phyloP scores from a whole-genome alignment of 2,888 invertebrate species.

The Malthinus seriepunctatus region DNA sequence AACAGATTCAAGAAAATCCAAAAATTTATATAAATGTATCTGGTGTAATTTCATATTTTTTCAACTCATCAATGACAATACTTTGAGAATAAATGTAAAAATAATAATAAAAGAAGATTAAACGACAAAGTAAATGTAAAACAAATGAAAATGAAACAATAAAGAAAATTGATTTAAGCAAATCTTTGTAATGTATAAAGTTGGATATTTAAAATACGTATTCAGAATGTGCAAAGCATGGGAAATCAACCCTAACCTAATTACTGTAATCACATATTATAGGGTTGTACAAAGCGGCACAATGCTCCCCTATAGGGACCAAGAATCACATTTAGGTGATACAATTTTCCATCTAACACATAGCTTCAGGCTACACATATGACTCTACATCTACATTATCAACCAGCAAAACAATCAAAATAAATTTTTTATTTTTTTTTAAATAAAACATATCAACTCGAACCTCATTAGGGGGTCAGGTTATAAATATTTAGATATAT shows the following conservation, averaged over 20 bases:
- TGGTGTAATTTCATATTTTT: no score
- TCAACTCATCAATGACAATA: no score
- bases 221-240: constrained; percentile 40
- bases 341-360: constrained; percentile 43
- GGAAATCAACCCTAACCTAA: constrained; percentile 50
- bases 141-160: no score
- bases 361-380: constrained; percentile 32
- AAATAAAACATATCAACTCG: background rate
- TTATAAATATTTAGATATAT: constrained; percentile 3
- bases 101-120: no score
- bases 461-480: background rate
- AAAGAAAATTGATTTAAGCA: background rate
- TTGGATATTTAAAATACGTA: constrained; percentile 26
- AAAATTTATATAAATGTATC: no score
- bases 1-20: no score
- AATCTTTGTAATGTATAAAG: background rate
- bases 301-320: constrained; percentile 39
- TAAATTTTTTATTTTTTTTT: background rate
- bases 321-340: constrained; percentile 47
- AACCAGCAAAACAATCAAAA: constrained; percentile 8
- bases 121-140: no score
- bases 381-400: constrained; percentile 22
- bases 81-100: no score
- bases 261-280: constrained; percentile 52
- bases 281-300: constrained; percentile 47